A percentile compares a stretch with the other conserved stretches of the same genome.
Evolutionary conservation across 2,888 invertebrate genomes (phyloP).

Genomic region (Stenurella melanura): DNA sequence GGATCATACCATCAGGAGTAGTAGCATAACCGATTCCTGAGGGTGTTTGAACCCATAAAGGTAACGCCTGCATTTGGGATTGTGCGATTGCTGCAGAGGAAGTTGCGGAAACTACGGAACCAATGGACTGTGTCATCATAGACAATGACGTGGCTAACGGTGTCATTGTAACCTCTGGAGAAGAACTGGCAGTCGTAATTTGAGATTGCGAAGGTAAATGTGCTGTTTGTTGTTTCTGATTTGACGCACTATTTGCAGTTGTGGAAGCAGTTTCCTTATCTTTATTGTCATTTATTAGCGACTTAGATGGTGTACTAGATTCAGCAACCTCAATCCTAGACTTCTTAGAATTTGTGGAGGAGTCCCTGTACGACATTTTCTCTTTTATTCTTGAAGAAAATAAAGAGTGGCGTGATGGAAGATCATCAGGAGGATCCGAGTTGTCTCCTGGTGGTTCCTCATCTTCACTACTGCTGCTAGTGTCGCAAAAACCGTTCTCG

Average conservation of each 20-base stretch:
- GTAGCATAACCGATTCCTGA: slow-evolving; percentile 58
- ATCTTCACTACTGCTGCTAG: slow-evolving; percentile 52
- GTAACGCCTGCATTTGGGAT: slow-evolving; percentile 53
- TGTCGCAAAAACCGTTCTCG: slow-evolving; percentile 41
- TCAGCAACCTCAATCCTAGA: background rate
- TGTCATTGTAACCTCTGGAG: background rate
- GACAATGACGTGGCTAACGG: background rate
- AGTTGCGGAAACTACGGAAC: background rate
- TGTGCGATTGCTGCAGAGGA: slow-evolving; percentile 21
- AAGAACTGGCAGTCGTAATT: background rate
- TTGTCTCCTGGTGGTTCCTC: slow-evolving; percentile 52
- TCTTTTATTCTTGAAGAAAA: slow-evolving; percentile 9
- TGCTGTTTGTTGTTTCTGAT: background rate
- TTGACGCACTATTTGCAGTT: background rate
- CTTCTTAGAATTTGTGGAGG: slow-evolving; percentile 18
- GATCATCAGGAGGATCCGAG: slow-evolving; percentile 44
- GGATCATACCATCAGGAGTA: slow-evolving; percentile 59
- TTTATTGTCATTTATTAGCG: background rate
- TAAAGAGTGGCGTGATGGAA: background rate
- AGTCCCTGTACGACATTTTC: background rate
- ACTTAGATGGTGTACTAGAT: background rate
- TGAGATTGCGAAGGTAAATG: background rate
- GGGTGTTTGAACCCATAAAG: slow-evolving; percentile 57
- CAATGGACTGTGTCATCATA: background rate
- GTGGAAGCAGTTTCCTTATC: background rate